phyloP scores from a whole-genome alignment of 1,140 invertebrate genomes.

The Ephestia elutella region DNA sequence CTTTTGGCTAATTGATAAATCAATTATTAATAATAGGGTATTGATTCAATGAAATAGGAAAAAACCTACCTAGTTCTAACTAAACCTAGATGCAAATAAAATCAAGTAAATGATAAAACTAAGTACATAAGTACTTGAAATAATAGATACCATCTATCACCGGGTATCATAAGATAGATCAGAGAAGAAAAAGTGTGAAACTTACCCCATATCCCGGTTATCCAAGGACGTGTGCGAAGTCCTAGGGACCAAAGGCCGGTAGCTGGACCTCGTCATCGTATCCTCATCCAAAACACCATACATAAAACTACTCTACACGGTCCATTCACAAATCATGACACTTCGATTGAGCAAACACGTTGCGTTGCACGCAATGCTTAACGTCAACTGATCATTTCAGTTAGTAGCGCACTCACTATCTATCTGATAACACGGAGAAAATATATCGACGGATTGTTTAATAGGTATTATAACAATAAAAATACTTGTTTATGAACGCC shows the following conservation, averaged over 20 bases:
- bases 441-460: background rate
- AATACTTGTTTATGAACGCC: slow-evolving; percentile 19
- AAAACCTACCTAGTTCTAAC: too few species aligned
- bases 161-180: too few species aligned
- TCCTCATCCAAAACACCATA: background rate
- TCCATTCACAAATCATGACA: slow-evolving; percentile 20
- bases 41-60: too few species aligned
- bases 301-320: slow-evolving; percentile 6
- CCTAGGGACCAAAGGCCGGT: slow-evolving; percentile 56
- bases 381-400: slow-evolving; percentile 42
- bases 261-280: slow-evolving; percentile 62
- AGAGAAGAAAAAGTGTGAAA: slow-evolving; percentile 6
- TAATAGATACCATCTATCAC: too few species aligned
- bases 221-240: slow-evolving; percentile 60
- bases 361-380: slow-evolving; percentile 31
- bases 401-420: slow-evolving; percentile 9
- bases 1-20: too few species aligned
- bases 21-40: too few species aligned
- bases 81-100: too few species aligned
- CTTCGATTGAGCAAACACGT: slow-evolving; percentile 20
- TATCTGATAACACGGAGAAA: background rate
- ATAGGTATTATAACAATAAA: background rate
- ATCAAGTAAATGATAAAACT: too few species aligned
- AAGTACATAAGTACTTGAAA: too few species aligned
- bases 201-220: slow-evolving; percentile 55